Percentiles rank a stretch among this genome's conserved stretches.
Evolutionary conservation across 2,888 invertebrate species (phyloP).

Genomic region (Ernsta delagoae): DNA sequence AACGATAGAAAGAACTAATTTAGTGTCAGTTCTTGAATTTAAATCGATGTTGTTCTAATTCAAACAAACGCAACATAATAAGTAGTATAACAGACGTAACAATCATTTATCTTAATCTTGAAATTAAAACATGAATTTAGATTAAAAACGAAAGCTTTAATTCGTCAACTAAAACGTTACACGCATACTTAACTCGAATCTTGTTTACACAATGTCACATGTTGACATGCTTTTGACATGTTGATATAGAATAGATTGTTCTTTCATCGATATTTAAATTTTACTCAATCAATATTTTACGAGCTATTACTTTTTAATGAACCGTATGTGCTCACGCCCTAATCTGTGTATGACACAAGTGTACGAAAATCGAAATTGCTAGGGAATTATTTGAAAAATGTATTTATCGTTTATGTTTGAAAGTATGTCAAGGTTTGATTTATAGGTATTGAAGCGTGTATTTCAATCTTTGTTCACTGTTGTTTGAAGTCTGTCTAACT

Average conservation of each 20-base stretch:
- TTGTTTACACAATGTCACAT: neutral
- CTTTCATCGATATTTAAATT: neutral
- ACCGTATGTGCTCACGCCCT: conserved; percentile 9
- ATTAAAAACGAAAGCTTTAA: neutral
- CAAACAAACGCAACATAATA: no score
- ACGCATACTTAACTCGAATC: neutral
- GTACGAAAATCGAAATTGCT: conserved; percentile 20
- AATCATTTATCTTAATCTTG: neutral
- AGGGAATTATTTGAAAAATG: conserved; percentile 24
- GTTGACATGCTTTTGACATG: no score
- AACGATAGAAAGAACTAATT: neutral
- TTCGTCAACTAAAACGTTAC: neutral
- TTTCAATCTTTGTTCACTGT: no score
- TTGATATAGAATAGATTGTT: neutral
- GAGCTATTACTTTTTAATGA: neutral
- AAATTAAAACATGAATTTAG: neutral
- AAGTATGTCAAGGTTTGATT: conserved; percentile 26
- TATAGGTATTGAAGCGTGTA: neutral
- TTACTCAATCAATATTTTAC: neutral
- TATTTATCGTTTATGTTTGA: conserved; percentile 21
- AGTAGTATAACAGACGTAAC: neutral
- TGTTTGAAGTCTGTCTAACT: no score
- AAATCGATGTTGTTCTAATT: no score
- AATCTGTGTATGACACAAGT: neutral
- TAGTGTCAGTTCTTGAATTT: no score